Evolutionary conservation across 2,888 invertebrate genomes (phyloP).

Genomic region (Standfussiana lucernea): DNA sequence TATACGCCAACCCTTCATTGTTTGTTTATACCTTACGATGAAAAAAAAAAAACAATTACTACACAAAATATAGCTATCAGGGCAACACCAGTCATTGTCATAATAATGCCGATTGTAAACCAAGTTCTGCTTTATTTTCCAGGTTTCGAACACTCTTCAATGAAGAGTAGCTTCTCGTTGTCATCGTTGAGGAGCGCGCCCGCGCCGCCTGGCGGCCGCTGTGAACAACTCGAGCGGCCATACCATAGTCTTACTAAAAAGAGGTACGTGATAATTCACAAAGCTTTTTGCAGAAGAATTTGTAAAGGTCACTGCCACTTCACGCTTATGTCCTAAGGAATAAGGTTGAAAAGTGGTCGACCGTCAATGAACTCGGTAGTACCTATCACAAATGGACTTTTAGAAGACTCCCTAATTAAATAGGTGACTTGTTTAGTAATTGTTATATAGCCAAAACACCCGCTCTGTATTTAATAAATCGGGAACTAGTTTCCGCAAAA

Average conservation of each 20-base stretch:
- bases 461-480: background rate
- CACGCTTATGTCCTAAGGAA: too few relatives aligned
- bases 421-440: background rate
- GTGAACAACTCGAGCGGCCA: constrained; percentile 92
- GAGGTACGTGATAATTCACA: constrained; percentile 82
- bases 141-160: constrained; percentile 93
- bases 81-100: background rate
- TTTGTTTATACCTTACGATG: background rate
- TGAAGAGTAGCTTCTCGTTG: constrained; percentile 95
- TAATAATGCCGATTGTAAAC: background rate
- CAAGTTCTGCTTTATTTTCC: constrained; percentile 70
- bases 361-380: too few relatives aligned
- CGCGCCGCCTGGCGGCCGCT: constrained; percentile 88
- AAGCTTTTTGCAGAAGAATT: background rate
- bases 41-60: background rate
- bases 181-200: constrained; percentile 93
- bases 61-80: background rate
- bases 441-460: background rate
- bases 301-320: background rate
- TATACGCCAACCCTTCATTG: background rate
- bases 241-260: constrained; percentile 96
- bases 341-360: too few relatives aligned
- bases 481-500: background rate
- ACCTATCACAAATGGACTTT: too few relatives aligned
- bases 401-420: background rate